Conservation (phyloP, 1,140 invertebrate species). For the Chrysoperla carnea region DNA sequence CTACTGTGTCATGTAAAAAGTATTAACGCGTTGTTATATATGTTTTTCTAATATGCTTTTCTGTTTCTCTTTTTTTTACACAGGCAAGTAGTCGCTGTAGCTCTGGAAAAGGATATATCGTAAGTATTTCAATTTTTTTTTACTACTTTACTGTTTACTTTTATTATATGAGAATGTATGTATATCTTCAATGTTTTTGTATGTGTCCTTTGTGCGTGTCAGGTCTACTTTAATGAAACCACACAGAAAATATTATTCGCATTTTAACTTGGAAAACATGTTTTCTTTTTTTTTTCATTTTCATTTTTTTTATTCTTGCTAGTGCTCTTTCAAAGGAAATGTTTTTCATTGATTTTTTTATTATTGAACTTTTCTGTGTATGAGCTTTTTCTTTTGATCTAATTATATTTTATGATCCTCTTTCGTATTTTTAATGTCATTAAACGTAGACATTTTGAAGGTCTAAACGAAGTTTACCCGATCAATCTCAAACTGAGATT, state of each 20-base stretch:
- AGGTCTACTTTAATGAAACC: neutral
- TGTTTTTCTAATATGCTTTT: neutral
- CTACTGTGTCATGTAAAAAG: too few species aligned
- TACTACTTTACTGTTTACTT: conserved; percentile 15
- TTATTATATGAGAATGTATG: conserved; percentile 1
- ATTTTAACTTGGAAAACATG: neutral
- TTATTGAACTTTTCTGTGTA: too few species aligned
- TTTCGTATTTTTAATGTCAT: too few species aligned
- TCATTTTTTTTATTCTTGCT: too few species aligned
- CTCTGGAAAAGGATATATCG: conserved; percentile 78
- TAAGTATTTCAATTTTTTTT: conserved; percentile 34
- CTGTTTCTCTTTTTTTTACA: conserved; percentile 11
- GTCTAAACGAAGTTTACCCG: too few species aligned
- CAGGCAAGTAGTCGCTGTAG: conserved; percentile 72
- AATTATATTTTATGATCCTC: too few species aligned
- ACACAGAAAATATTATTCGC: neutral
- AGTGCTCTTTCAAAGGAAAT: too few species aligned
- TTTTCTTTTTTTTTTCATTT: neutral
- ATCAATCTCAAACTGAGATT: too few species aligned
- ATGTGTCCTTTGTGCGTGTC: neutral
- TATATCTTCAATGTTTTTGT: neutral
- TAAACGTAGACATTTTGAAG: too few species aligned
- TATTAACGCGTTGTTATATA: neutral
- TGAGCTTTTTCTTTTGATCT: too few species aligned
- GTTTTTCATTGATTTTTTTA: too few species aligned